Evolutionary conservation across 2,797 vertebrate species (phyloP).

Genomic region (Paramormyrops hopkinsi): DNA sequence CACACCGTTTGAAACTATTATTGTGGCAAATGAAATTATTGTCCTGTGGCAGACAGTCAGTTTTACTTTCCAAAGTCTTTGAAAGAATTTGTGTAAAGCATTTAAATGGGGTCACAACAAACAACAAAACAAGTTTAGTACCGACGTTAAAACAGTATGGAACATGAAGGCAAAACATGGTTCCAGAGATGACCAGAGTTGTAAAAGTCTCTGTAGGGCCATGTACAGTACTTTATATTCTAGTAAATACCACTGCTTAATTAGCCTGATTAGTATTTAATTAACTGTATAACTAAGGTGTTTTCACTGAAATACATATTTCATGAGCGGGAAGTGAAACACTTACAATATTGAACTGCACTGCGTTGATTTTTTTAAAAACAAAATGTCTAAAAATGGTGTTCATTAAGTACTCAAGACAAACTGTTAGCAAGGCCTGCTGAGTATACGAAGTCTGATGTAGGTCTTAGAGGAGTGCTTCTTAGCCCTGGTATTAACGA

Average conservation of each 20-base stretch:
- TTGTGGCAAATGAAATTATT: slow-evolving; percentile 10
- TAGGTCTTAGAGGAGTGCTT: background rate
- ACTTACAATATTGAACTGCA: background rate
- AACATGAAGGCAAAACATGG: background rate
- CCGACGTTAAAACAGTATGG: background rate
- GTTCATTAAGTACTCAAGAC: background rate
- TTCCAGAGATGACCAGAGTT: background rate
- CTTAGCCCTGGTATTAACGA: too few relatives aligned
- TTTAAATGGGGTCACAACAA: background rate
- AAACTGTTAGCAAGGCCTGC: background rate
- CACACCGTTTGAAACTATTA: background rate
- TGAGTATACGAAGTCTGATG: background rate
- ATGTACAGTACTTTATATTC: background rate
- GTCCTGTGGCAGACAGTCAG: background rate
- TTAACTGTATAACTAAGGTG: background rate
- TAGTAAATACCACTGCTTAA: background rate
- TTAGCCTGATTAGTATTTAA: background rate
- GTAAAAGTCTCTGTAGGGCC: background rate
- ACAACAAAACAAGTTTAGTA: background rate
- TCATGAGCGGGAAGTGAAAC: background rate
- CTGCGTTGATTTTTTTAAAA: background rate
- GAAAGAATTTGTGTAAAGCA: slow-evolving; percentile 3
- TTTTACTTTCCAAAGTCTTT: background rate
- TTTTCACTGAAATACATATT: background rate
- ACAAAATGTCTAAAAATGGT: background rate